Base-by-base conservation (phyloP, 2,888 invertebrate genomes). In the Pammene fasciana region DNA sequence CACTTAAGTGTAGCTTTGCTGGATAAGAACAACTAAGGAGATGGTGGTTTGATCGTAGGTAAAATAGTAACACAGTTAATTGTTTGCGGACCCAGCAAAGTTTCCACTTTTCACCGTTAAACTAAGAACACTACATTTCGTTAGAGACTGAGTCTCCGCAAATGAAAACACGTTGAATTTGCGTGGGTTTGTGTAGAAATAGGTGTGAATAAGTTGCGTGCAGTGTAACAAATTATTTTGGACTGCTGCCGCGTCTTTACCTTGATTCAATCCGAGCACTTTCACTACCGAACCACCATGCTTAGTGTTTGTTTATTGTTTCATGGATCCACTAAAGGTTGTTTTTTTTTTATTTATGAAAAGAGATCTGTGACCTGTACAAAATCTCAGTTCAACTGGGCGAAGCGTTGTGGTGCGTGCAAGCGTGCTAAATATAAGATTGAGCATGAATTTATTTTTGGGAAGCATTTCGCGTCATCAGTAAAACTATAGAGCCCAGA, bases 141-240 rank as follows among this genome's bases (percentile, higher is more conserved):
- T 86, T 87, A 85, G 89, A 89, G 86, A 86, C 86, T 83, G 82
- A 88, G 82, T 85, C 83, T 89, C 85, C 80, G 82, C 83, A 81
- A 92, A 92, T 92, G 88, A 89, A 90, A 91, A 90, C 88, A 88
- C 86, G 82, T 77, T 82, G 84, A 84, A 82, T 89, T 89, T 90
- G 92, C 92, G 92, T 92, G 91, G 91, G 92, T 81, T 86, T 84
- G 89, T 87, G 88, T 92, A 82, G 88, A 91, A 92, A 91, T 92
- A 91, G 91, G 90, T 88, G 89, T 91, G 92, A 91, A 90, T 87
- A 89, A 86, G 81, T 87, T 88, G 86, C 89, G 87, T 90, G 87
- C 85, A 86, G 86, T 87, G 85, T 88, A 84, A 81, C 80, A 81
- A 83, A 87, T 88, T 86, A 88, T 89, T 87, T 88, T 85, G 82